phyloP scores from a whole-genome alignment of 2,113 vertebrate species.

The Calypte anna region DNA sequence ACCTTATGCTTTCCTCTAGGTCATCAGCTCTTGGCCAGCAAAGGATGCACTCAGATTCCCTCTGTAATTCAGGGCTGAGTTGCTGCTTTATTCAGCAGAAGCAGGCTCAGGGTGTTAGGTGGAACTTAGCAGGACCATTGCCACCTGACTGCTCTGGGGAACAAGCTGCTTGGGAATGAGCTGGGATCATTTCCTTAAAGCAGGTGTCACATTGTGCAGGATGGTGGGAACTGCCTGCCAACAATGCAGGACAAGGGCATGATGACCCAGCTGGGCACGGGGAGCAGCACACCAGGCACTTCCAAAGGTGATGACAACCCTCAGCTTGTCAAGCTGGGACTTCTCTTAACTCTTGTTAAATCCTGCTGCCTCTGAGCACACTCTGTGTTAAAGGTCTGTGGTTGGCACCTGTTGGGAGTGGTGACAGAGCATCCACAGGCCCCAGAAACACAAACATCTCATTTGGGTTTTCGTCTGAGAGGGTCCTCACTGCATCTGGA shows the following conservation, averaged over 20 bases:
- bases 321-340: background rate
- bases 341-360: background rate
- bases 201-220: fast-evolving
- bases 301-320: background rate
- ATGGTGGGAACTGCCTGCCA: background rate
- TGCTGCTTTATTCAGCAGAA: background rate
- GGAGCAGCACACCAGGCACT: background rate
- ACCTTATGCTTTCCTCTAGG: background rate
- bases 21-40: background rate
- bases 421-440: background rate
- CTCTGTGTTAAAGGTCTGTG: background rate
- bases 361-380: background rate
- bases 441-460: background rate
- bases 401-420: background rate
- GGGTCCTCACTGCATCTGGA: background rate
- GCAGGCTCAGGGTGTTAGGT: background rate
- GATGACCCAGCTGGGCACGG: background rate
- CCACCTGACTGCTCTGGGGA: background rate
- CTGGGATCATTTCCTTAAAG: background rate
- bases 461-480: background rate
- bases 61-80: background rate
- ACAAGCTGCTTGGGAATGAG: background rate
- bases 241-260: background rate
- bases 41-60: background rate
- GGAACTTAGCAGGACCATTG: background rate